Conservation (phyloP, 2,888 invertebrate species). For the Lepidocyrtinus sp. region DNA sequence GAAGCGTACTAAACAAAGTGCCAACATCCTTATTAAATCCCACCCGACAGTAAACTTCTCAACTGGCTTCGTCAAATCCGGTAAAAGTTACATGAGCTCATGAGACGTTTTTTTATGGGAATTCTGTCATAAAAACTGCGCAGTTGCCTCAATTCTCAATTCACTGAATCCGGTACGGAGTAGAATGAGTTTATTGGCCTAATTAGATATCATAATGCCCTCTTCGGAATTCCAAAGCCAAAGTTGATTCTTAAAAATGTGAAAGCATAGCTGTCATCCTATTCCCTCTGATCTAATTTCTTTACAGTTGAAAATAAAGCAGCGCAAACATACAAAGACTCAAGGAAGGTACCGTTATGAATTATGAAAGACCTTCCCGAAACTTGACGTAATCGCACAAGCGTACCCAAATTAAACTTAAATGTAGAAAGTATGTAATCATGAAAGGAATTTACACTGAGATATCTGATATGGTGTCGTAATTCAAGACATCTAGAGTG, state of each 20-base stretch:
- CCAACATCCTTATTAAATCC: background rate
- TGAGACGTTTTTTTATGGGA: background rate
- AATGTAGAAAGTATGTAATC: background rate
- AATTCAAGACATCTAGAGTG: background rate
- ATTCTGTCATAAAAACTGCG: background rate
- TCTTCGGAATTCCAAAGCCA: background rate
- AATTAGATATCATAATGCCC: background rate
- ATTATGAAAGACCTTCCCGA: background rate
- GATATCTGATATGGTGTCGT: background rate
- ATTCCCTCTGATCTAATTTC: too few species aligned
- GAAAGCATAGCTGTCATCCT: background rate
- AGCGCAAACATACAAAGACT: too few species aligned
- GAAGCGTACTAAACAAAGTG: too few species aligned
- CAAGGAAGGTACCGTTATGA: conserved; percentile 5
- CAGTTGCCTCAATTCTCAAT: background rate
- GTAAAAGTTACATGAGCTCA: background rate
- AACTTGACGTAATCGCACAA: background rate
- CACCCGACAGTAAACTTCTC: background rate
- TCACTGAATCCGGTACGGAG: background rate
- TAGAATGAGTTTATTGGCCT: too few species aligned
- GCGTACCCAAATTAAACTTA: background rate
- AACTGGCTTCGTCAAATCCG: background rate
- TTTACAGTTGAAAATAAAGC: too few species aligned
- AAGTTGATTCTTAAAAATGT: background rate
- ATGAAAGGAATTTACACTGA: background rate